phyloP scores from a whole-genome alignment of 2,888 invertebrate genomes.

The Nudaria mundana region DNA sequence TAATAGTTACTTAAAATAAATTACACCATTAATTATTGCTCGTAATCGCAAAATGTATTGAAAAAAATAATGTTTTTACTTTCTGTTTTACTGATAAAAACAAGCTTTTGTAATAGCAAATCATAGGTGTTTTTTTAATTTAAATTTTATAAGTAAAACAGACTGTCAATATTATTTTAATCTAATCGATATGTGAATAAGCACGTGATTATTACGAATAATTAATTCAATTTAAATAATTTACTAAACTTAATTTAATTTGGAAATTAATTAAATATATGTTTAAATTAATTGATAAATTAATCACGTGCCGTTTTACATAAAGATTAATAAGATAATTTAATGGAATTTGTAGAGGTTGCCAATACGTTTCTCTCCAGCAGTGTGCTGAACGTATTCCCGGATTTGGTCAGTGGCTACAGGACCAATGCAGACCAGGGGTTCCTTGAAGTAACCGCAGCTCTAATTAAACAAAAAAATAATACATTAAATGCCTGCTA shows the following conservation, averaged over 20 bases:
- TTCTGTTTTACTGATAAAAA: conserved; percentile 40
- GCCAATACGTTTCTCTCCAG: conserved; percentile 90
- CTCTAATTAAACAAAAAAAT: conserved; percentile 71
- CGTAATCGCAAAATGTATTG: conserved; percentile 25
- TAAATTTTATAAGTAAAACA: conserved; percentile 37
- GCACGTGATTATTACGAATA: conserved; percentile 1
- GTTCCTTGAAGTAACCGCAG: conserved; percentile 96
- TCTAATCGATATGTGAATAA: conserved; percentile 1
- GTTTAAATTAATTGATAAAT: not conserved
- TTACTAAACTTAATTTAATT: not conserved
- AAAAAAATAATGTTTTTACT: conserved; percentile 17
- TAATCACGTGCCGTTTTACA: conserved; percentile 21
- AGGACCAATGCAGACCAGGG: conserved; percentile 92
- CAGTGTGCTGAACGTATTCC: conserved; percentile 87
- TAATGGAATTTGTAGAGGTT: conserved; percentile 77
- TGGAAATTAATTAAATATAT: not conserved
- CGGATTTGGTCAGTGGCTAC: conserved; percentile 89
- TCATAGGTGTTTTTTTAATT: conserved; percentile 8
- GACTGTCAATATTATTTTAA: conserved; percentile 4
- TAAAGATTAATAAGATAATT: conserved; percentile 20
- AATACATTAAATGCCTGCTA: not conserved
- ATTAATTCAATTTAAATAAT: not conserved
- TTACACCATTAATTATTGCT: conserved; percentile 9
- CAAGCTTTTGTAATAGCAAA: conserved; percentile 18
- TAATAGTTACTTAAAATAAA: not conserved